A percentile compares a stretch with the other conserved stretches of the same genome.
phyloP scores from a whole-genome alignment of 2,797 vertebrate species.

The Dermochelys coriacea region DNA sequence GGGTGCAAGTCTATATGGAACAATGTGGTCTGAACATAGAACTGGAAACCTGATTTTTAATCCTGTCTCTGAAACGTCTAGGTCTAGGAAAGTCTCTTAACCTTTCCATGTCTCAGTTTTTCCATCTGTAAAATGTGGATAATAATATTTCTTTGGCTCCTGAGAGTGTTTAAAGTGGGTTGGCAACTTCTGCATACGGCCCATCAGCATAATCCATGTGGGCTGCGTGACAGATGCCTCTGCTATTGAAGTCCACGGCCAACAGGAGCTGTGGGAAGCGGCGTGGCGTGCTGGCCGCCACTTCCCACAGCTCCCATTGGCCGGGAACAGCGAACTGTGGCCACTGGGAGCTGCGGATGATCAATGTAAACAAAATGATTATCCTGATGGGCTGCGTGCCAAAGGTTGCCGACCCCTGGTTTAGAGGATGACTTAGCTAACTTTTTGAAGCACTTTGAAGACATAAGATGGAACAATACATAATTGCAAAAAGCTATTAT shows the following conservation, averaged over 20 bases:
- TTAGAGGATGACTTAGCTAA: fast-evolving
- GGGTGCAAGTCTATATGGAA: not conserved
- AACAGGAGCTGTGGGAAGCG: too few species aligned
- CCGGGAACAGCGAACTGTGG: too few species aligned
- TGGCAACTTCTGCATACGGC: too few species aligned
- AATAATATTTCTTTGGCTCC: not conserved
- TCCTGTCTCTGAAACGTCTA: constrained; percentile 16
- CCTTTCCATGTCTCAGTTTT: not conserved
- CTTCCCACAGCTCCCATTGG: too few species aligned
- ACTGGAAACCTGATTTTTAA: not conserved
- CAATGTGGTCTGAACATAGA: not conserved
- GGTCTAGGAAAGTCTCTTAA: not conserved
- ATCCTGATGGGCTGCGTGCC: too few species aligned
- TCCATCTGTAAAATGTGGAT: not conserved
- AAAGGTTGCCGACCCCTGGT: too few species aligned
- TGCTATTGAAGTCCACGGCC: too few species aligned
- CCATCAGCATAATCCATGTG: too few species aligned
- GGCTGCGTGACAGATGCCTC: too few species aligned
- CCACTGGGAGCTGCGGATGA: too few species aligned
- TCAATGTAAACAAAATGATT: too few species aligned
- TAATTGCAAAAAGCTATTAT: not conserved
- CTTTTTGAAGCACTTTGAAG: not conserved
- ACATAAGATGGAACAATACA: not conserved
- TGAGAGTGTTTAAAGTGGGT: not conserved
- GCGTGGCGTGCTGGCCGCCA: too few species aligned